These are phyloP conservation scores for Portunus trituberculatus DNA, from an alignment of 1,140 invertebrate species.

Conservation along the genomic window DNA sequence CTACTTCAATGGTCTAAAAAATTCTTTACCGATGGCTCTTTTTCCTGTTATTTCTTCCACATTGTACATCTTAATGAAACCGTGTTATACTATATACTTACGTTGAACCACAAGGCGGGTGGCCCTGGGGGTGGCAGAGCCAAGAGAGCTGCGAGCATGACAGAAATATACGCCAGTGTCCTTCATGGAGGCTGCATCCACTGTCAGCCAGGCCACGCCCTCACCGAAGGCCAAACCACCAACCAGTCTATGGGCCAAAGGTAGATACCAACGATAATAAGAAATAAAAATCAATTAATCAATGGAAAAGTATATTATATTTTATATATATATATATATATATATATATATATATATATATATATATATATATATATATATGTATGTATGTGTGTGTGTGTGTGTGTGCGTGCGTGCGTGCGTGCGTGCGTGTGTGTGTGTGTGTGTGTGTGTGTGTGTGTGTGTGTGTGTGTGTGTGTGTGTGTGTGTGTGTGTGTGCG, in stretches of 20 bases:
- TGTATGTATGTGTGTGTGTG: too few relatives aligned
- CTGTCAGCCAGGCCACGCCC: slow-evolving; percentile 38
- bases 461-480: too few relatives aligned
- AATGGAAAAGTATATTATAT: background rate
- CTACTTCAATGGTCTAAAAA: too few relatives aligned
- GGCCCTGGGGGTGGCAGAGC: background rate
- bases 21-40: too few relatives aligned
- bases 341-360: slow-evolving; percentile 19
- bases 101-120: slow-evolving; percentile 14
- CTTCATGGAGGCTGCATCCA: background rate
- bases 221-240: background rate
- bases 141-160: slow-evolving; percentile 27
- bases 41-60: too few relatives aligned
- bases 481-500: too few relatives aligned
- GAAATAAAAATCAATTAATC: background rate
- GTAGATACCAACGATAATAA: background rate
- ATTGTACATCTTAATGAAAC: too few relatives aligned
- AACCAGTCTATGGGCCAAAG: too few relatives aligned
- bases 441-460: too few relatives aligned
- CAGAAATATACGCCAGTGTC: slow-evolving; percentile 54
- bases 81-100: background rate
- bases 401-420: too few relatives aligned
- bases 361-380: slow-evolving; percentile 2
- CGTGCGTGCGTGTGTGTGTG: too few relatives aligned
- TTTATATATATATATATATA: slow-evolving; percentile 16